Base-by-base conservation (phyloP, 1,140 invertebrate species). In the Dendroctonus valens region DNA sequence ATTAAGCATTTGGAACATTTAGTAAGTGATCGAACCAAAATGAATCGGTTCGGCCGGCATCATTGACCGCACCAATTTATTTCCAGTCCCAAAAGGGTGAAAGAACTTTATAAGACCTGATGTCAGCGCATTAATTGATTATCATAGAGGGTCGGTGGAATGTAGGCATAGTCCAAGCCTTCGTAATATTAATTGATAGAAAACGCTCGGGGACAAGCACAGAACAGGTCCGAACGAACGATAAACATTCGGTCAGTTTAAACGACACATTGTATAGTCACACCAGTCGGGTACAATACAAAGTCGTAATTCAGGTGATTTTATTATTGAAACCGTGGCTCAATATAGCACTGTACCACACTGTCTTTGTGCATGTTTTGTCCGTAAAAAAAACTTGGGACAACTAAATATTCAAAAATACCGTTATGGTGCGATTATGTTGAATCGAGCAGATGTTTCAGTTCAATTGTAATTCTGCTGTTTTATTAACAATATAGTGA, bases 171-270 rank as follows among this genome's bases (percentile, higher is more conserved):
- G 48, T 37, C 62, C 44, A 46, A 12, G 52, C 51, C n/a, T 39
- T 50, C 59, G 52, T 58, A 42, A 57, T 65, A 57, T 65, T 65
- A 65, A 65, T 65, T 65, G 62, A 65, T 65, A 65, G 62, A 65
- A 65, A 57, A 49, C 62, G 62, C 62, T 48, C 42, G 46, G 46
- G 62, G 62, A 57, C 53, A 57, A 48, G 44, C 62, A 54, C 38
- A 41, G 51, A 58, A 57, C 52, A 50, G 62, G 52, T 57, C 62
- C 39, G n/a, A 41, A 46, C 55, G 51, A 44, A 64, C 61, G 61
- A 62, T 62, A 62, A 63, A 54, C 60, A 63, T 63, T 63, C 60
- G 60, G 60, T 7, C 60, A 63, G 60, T 50, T 63, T 63, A 63
- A 54, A 46, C 41, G 60, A 63, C 60, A 63, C 60, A 63, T 63